Evolutionary conservation across 1,140 invertebrate species (phyloP), one percentile per base, ranked within the genome.

Genomic region (Anagrus nilaparvatae): DNA sequence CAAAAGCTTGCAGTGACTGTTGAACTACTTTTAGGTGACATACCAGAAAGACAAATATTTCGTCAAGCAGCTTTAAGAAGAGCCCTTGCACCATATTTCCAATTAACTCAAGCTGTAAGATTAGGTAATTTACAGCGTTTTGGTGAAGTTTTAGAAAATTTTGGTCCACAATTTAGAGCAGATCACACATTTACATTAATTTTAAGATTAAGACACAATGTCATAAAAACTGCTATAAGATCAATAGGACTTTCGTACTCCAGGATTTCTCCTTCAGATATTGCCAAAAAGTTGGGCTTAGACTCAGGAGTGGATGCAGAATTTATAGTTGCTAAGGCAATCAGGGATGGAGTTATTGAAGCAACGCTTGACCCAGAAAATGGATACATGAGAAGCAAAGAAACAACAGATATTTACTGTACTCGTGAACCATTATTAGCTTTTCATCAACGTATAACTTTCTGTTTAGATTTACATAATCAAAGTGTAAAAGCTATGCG

Each of bases 311-410:
- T 96, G 59, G 96, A 99, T 77, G 95, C 95, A 1, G 96, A 99
- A 64, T 99, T 96, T 60, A 97, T 99, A 60, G 94, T 99, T 0
- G 93, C 95, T 0, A 99, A 99, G 71, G 95, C 96, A n/a, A 99
- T 99, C 41, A 73, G 93, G 35, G 97, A 99, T 73, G 92, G 94
- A 34, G 95, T 98, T 2, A 98, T 99, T 62, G 94, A 99, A 66
- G 97, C 96, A 1, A 92, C 81, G 1, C 76, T 99, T 46, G 90
- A 97, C 70, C 88, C 95, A 44, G 90, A 94, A 61, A 83, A 87
- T 48, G 90, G 92, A 13, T 97, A 89, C 56, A 95, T 99, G 81
- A 82, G 94, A 46, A 97, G 93, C 53, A 97, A 95, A 60, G 94
- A 97, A 63, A 92, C 88, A 29, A 87, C 84, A 3, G 94, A 99